phyloP scores from a whole-genome alignment of 2,113 vertebrate genomes.

The Callipepla squamata region DNA sequence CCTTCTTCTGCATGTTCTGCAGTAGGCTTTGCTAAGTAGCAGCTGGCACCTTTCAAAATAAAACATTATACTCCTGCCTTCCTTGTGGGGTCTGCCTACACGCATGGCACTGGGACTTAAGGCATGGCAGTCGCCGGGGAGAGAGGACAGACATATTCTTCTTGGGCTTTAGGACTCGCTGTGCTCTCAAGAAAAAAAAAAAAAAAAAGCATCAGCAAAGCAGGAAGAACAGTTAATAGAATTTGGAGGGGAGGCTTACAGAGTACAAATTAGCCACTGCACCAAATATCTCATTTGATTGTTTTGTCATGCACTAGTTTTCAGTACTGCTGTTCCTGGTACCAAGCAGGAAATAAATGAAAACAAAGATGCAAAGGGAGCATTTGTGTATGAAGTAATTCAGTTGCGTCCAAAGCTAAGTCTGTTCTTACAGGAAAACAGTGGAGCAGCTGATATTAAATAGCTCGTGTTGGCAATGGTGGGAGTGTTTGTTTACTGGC shows the following conservation, averaged over 20 bases:
- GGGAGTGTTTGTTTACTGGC: neutral
- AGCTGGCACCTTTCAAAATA: neutral
- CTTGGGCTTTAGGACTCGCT: neutral
- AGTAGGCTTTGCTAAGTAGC: neutral
- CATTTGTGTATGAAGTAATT: neutral
- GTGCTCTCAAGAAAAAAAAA: neutral
- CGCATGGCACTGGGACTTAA: neutral
- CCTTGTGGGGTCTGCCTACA: neutral
- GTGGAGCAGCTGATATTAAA: neutral
- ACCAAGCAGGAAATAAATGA: constrained; percentile 19
- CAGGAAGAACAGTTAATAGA: neutral
- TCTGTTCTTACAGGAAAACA: neutral
- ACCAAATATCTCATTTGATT: constrained; percentile 31
- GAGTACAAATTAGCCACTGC: neutral
- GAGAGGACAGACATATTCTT: neutral
- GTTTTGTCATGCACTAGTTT: constrained; percentile 21
- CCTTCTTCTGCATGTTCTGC: accelerated
- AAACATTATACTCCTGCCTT: neutral
- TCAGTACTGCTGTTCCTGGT: neutral
- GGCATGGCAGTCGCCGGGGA: neutral
- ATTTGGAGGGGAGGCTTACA: neutral
- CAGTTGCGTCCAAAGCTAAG: neutral
- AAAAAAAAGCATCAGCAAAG: neutral
- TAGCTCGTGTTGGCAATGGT: neutral
- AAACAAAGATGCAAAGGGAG: constrained; percentile 18